Evolutionary conservation across 2,888 invertebrate genomes (phyloP), one percentile per base, ranked within the genome.

Genomic region (Parnassius glacialis): DNA sequence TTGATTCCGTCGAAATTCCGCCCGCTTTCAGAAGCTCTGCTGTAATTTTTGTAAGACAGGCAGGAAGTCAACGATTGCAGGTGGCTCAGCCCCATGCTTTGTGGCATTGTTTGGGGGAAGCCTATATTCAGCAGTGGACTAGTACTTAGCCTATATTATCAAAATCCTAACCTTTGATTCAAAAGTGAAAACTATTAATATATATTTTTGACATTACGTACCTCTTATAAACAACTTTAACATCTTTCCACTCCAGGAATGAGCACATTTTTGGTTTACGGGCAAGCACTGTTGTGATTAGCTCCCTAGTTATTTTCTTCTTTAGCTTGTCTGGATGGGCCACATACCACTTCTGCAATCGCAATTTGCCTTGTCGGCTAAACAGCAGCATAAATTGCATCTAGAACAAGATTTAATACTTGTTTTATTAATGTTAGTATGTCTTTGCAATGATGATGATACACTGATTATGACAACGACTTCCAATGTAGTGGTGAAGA

Each of bases 301-400:
- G 86, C 87, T 99, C 99, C 47, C 99, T 91, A 0, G 98, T 98
- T 52, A 98, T 98, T 90, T 99, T 99, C 93, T 99, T 99, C 92
- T 99, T 98, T 60, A 96, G 89, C 84, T 99, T 99, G 79, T 99
- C 99, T 0, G 98, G 97, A 87, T 99, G 97, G 2, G 99, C 98
- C 61, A 96, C 96, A 83, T 99, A 99, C 99, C 99, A 99, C 90
- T 99, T 99, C 84, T 99, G 99, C 61, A 99, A 92, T 42, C 99
- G 94, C 57, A 99, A 90, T 85, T 99, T 99, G 74, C 99, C 99
- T 93, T 99, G 99, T 10, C 99, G 96, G 88, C 99, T 99, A 85
- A 99, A 99, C 76, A 99, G 86, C 68, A 99, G 92, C 99, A 99
- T 99, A 87, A 99, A 99, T 85, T 99, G 98, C 98, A 99, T 99